Evolutionary conservation across 2,113 vertebrate genomes (phyloP).

Genomic region (Cottus gobio): DNA sequence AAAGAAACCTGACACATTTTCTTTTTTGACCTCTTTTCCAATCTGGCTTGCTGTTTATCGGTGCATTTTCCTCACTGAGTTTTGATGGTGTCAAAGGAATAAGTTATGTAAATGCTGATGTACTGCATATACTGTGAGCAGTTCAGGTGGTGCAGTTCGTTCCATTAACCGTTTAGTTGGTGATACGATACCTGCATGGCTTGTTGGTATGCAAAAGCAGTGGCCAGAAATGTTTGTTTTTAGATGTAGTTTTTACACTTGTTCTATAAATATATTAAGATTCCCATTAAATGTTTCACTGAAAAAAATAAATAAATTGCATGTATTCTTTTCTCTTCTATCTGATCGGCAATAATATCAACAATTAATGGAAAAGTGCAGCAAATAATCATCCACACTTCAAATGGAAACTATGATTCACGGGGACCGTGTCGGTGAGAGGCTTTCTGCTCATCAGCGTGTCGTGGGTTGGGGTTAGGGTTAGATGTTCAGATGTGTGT

Average conservation of each 20-base stretch:
- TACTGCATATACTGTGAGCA: no score
- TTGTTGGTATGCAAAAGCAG: background rate
- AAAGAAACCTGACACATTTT: background rate
- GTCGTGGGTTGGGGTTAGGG: no score
- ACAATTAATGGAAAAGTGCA: background rate
- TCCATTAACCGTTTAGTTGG: background rate
- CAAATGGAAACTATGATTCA: background rate
- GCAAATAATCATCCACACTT: background rate
- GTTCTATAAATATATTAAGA: background rate
- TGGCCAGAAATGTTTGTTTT: background rate
- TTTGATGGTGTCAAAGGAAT: constrained; percentile 14
- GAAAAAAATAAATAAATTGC: background rate
- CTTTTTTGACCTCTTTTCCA: background rate
- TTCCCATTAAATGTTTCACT: background rate
- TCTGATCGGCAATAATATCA: background rate
- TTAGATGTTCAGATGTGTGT: constrained; percentile 14
- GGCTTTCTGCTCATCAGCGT: background rate
- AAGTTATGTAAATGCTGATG: background rate
- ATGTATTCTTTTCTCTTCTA: background rate
- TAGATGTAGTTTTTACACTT: background rate
- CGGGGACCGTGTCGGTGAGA: background rate
- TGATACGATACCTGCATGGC: background rate
- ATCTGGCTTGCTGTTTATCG: background rate
- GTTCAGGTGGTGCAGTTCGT: no score
- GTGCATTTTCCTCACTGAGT: background rate